Conservation (phyloP, 2,113 vertebrate genomes). For the Oryzias melastigma region DNA sequence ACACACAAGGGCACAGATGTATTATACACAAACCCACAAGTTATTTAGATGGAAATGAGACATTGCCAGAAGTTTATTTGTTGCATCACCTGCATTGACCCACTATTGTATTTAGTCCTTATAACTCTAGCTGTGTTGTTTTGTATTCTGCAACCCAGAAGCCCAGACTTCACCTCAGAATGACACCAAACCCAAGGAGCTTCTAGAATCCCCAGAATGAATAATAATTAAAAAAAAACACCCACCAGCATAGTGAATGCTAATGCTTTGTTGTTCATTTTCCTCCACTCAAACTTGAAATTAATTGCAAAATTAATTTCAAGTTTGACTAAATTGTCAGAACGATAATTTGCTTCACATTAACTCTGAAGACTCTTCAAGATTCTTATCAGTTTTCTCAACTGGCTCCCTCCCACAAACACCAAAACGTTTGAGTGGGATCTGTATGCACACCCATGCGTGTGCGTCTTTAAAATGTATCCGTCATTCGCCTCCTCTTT, state of each 20-base stretch:
- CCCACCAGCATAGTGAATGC: not conserved
- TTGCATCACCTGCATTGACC: not conserved
- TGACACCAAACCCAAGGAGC: too few species aligned
- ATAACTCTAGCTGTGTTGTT: not conserved
- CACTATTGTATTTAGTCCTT: not conserved
- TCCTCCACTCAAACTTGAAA: not conserved
- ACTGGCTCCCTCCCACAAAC: not conserved
- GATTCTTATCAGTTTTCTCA: too few species aligned
- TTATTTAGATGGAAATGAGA: not conserved
- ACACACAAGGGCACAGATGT: not conserved
- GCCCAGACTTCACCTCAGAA: too few species aligned
- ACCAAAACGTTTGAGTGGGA: not conserved
- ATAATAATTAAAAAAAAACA: too few species aligned
- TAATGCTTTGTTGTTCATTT: not conserved
- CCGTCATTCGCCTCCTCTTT: conserved; percentile 10
- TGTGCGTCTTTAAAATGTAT: conserved; percentile 1
- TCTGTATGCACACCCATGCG: conserved; percentile 17
- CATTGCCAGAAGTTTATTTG: not conserved
- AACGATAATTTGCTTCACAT: not conserved
- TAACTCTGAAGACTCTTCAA: not conserved
- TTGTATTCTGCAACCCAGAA: not conserved
- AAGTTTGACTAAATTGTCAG: too few species aligned
- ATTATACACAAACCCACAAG: not conserved
- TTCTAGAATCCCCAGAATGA: too few species aligned
- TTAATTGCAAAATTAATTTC: not conserved